phyloP scores from a whole-genome alignment of 2,113 vertebrate species.

The Callorhinus ursinus region DNA sequence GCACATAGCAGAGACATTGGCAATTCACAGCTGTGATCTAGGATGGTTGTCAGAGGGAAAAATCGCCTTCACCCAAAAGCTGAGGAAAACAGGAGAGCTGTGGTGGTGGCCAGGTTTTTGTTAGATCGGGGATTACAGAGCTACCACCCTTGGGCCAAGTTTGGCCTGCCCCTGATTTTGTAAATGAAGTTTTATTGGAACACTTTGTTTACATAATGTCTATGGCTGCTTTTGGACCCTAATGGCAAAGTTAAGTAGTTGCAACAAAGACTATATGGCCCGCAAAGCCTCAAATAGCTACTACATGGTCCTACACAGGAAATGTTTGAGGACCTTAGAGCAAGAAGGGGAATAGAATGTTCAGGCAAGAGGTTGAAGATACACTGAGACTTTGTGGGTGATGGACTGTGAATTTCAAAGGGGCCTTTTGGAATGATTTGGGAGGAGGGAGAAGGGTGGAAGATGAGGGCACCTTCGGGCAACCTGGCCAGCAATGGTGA shows the following conservation, averaged over 20 bases:
- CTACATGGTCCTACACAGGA: not conserved
- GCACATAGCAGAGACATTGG: not conserved
- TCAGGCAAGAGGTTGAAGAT: not conserved
- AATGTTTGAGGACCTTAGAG: not conserved
- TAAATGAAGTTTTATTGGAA: not conserved
- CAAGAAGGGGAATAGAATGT: not conserved
- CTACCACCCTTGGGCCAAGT: not conserved
- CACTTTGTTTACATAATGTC: not conserved
- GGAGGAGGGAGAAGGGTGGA: not conserved
- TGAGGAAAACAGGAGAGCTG: not conserved
- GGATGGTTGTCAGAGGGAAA: not conserved
- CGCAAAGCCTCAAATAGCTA: not conserved
- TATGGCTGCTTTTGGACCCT: not conserved
- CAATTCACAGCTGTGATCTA: not conserved
- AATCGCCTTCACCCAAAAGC: not conserved
- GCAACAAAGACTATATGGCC: not conserved
- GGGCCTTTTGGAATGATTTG: not conserved
- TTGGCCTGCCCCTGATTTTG: not conserved
- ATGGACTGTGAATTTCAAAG: not conserved
- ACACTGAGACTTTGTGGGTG: not conserved
- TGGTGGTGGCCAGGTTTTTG: not conserved
- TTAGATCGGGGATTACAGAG: not conserved
- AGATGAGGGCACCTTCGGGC: not conserved
- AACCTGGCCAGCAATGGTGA: not conserved
- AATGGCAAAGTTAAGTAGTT: not conserved